A percentile compares a stretch with the other conserved stretches of the same genome.
Evolutionary conservation across 2,888 invertebrate species (phyloP).

Genomic region (Aphidius colemani): DNA sequence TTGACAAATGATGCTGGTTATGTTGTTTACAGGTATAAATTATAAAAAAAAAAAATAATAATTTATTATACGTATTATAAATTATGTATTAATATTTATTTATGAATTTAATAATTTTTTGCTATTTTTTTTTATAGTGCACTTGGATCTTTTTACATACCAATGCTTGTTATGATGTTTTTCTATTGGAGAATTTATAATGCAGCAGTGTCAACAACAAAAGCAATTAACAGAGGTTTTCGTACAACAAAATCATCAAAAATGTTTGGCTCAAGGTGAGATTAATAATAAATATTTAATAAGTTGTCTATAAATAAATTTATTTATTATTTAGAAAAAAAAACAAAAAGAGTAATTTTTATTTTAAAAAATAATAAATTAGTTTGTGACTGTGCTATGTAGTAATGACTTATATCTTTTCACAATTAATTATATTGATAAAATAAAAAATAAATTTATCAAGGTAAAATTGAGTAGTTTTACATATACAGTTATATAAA

Average conservation of each 20-base stretch:
- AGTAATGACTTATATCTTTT: no score
- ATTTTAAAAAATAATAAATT: no score
- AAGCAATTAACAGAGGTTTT: conserved; percentile 89
- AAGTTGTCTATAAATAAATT: background rate
- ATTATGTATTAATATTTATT: background rate
- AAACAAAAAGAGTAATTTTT: no score
- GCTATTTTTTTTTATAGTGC: conserved; percentile 67
- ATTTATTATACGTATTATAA: background rate
- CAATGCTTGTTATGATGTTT: conserved; percentile 97
- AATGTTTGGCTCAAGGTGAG: conserved; percentile 57
- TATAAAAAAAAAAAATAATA: conserved; percentile 10
- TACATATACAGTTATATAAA: no score
- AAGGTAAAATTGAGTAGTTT: no score
- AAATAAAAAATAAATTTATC: no score
- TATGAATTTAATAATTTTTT: background rate
- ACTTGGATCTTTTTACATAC: conserved; percentile 96
- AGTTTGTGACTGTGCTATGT: no score
- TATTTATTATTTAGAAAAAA: no score
- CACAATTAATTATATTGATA: no score
- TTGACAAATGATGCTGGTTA: conserved; percentile 93
- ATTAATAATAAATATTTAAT: background rate
- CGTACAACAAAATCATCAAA: conserved; percentile 78
- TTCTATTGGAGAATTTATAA: conserved; percentile 97
- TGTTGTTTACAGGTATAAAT: conserved; percentile 75
- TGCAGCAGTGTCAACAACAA: conserved; percentile 90